Conservation (phyloP, 2,113 vertebrate genomes). For the Formicarius rufipectus region DNA sequence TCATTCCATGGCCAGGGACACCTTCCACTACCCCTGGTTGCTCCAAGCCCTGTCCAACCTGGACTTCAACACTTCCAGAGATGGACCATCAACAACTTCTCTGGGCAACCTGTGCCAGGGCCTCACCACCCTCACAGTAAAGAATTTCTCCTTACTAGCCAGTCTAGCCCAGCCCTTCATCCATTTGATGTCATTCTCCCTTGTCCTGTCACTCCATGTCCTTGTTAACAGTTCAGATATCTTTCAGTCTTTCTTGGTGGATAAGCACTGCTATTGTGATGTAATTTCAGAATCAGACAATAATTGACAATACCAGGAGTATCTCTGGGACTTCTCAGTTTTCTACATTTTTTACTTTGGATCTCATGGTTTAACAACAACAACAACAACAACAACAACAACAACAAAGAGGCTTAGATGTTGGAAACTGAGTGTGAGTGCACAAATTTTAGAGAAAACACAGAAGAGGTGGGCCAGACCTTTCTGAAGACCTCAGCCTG, state of each 20-base stretch:
- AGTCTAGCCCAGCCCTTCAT: background rate
- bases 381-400: too few species aligned
- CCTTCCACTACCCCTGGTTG: background rate
- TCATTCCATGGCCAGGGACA: background rate
- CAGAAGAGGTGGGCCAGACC: background rate
- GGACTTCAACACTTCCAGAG: background rate
- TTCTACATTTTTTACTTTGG: too few species aligned
- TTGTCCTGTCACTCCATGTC: background rate
- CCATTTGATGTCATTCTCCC: background rate
- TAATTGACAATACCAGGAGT: background rate
- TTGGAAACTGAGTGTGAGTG: background rate
- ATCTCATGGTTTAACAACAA: background rate
- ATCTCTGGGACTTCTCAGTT: background rate
- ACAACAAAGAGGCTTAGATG: background rate
- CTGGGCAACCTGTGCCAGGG: background rate
- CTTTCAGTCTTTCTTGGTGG: background rate
- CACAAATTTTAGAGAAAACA: background rate
- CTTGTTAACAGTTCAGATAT: background rate
- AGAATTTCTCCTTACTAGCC: background rate
- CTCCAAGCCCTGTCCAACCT: background rate
- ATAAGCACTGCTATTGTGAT: background rate
- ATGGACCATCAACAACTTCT: background rate
- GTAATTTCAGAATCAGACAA: background rate
- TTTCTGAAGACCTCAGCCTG: background rate
- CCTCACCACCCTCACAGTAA: background rate